Evolutionary conservation across 2,113 vertebrate species (phyloP).

Genomic region (Patagioenas fasciata): DNA sequence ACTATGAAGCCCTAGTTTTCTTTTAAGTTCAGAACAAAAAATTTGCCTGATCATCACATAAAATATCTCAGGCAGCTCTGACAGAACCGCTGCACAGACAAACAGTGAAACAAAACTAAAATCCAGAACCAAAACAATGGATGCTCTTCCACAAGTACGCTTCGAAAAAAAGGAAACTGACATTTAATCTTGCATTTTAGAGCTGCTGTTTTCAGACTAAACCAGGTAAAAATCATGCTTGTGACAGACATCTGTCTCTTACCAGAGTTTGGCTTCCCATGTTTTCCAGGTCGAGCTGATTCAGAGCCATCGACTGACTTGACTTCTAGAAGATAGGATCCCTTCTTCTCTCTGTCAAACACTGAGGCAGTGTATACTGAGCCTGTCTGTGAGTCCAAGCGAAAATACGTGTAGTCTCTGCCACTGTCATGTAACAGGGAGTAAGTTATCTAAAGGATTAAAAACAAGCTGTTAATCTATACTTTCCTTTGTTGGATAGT

Average conservation of each 20-base stretch:
- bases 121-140: neutral
- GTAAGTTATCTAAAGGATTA: constrained; percentile 81
- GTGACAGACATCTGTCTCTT: neutral
- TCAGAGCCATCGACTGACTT: constrained; percentile 86
- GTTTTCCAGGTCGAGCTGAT: constrained; percentile 85
- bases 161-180: neutral
- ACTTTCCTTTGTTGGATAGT: neutral
- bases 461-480: neutral
- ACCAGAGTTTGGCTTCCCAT: constrained; percentile 89
- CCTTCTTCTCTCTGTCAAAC: constrained; percentile 88
- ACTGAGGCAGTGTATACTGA: constrained; percentile 82
- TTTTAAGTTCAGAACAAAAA: neutral
- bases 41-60: neutral
- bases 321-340: constrained; percentile 87
- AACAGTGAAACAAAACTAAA: neutral
- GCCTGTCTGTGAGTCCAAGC: constrained; percentile 82
- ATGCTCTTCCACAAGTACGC: neutral
- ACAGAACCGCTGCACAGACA: neutral
- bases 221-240: neutral
- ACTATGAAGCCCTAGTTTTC: neutral
- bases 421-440: constrained; percentile 84
- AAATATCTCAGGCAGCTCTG: neutral
- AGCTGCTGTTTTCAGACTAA: neutral
- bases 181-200: neutral
- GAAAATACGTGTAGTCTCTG: constrained; percentile 83